Evolutionary conservation across 2,113 vertebrate species (phyloP), one percentile per base, ranked within the genome.

Genomic region (Coryphaenoides rupestris): DNA sequence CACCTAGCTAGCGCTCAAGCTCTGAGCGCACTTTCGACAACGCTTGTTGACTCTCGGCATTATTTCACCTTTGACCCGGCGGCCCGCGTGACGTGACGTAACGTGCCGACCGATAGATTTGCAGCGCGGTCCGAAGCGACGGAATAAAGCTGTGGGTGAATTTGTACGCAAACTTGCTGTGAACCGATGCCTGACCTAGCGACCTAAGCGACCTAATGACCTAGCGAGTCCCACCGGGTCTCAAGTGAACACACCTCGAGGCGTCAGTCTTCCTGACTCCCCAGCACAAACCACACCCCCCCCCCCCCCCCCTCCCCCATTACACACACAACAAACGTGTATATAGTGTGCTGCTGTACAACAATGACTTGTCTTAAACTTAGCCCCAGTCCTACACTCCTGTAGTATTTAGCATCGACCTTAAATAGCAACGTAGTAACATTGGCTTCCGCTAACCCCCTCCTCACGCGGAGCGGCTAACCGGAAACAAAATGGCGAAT

Each of bases 341-440:
- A 90, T 86, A 93, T 86, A 93, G 89, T 74, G 79, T 89, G 87
- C 90, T n/a, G n/a, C n/a, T 92, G 90, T 82, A 86, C 88, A 89
- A 40, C 87, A 77, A 88, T 89, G 64, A 88, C 89, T n/a, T 87
- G 92, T 90, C 89, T n/a, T 62, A 40, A 21, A 16, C 60, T 63
- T 46, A n/a, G n/a, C 62, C 56, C 50, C 40, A 57, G 28, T 5
- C 47, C 46, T 26, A 14, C 46, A 7, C 40, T 60, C 23, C 3
- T 10, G 2, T 2, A 63, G 4, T 88, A 88, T 73, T 88, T 90
- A 40, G 33, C 85, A 89, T 87, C 86, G 86, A 26, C 79, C 86
- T 81, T 93, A 94, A 94, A 95, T 92, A 93, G 92, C 73, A 74
- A 80, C 90, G 93, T 87, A n/a, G n/a, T n/a, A 92, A 91, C 92